These are phyloP conservation scores for Leucopternis melanops DNA, from an alignment of 2,113 vertebrate genomes.

Conservation along the genomic window DNA sequence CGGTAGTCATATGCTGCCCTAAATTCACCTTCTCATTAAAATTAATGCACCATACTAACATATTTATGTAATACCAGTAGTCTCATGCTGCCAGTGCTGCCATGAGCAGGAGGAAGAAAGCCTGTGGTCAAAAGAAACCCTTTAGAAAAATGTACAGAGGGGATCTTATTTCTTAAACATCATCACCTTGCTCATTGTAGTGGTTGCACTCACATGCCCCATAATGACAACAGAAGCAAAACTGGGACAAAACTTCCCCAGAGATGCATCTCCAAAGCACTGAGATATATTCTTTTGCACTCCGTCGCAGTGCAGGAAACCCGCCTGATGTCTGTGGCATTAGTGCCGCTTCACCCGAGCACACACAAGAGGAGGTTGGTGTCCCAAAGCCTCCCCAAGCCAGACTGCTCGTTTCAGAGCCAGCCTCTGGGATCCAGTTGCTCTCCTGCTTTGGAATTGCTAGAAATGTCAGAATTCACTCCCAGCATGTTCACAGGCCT, in stretches of 20 bases:
- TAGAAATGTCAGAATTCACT: not conserved
- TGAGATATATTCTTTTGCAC: not conserved
- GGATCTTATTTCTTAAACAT: not conserved
- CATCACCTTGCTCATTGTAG: not conserved
- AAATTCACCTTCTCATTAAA: not conserved
- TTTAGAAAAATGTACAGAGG: not conserved
- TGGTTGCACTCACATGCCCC: not conserved
- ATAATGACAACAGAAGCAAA: not conserved
- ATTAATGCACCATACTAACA: not conserved
- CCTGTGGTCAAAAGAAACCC: not conserved
- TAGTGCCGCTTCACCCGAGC: not conserved
- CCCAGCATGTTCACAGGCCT: not conserved
- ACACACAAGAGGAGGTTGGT: not conserved
- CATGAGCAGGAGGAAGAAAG: not conserved
- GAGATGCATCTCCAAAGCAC: not conserved
- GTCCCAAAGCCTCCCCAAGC: not conserved
- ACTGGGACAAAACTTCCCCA: not conserved
- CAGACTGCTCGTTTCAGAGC: not conserved
- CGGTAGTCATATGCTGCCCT: not conserved
- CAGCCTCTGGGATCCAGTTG: not conserved
- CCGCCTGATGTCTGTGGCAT: accelerated
- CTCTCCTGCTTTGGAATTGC: not conserved
- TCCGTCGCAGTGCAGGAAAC: not conserved
- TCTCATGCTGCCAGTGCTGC: not conserved
- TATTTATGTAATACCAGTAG: not conserved